Evolutionary conservation across 2,797 vertebrate species (phyloP).

Genomic region (Coranthus polyacanthus): DNA sequence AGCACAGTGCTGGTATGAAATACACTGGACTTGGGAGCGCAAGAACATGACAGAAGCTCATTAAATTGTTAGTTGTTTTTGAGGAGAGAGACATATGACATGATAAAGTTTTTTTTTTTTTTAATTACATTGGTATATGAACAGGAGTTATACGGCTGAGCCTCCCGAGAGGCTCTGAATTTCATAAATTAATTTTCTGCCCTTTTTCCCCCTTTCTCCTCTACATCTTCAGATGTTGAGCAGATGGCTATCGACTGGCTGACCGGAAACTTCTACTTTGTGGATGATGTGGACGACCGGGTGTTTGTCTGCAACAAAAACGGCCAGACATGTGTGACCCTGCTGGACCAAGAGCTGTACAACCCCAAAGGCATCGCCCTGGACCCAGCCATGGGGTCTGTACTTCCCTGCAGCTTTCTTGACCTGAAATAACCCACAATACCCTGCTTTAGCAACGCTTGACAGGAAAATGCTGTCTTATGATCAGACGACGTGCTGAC

Average conservation of each 20-base stretch:
- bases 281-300: slow-evolving; percentile 95
- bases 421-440: slow-evolving; percentile 26
- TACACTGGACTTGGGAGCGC: slow-evolving; percentile 13
- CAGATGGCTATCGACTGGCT: slow-evolving; percentile 99
- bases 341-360: slow-evolving; percentile 96
- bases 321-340: slow-evolving; percentile 93
- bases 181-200: slow-evolving; percentile 4
- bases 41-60: slow-evolving; percentile 26
- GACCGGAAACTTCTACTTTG: slow-evolving; percentile 98
- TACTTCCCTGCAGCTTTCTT: slow-evolving; percentile 36
- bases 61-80: slow-evolving; percentile 36
- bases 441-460: slow-evolving; percentile 36
- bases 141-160: too few relatives aligned
- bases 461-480: slow-evolving; percentile 50
- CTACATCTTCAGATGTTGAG: slow-evolving; percentile 88
- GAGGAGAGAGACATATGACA: slow-evolving; percentile 15
- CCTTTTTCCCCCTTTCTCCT: slow-evolving; percentile 5
- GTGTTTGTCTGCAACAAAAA: slow-evolving; percentile 97
- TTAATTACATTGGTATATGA: too few relatives aligned
- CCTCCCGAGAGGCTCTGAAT: too few relatives aligned
- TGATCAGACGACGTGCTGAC: slow-evolving; percentile 67
- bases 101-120: too few relatives aligned
- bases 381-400: slow-evolving; percentile 97
- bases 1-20: slow-evolving; percentile 31
- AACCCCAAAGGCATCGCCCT: slow-evolving; percentile 96